Percentiles rank a stretch among this genome's conserved stretches.
These are phyloP conservation scores for Parnassius mnemosyne DNA, from an alignment of 2,888 invertebrate genomes.

Conservation along the genomic window DNA sequence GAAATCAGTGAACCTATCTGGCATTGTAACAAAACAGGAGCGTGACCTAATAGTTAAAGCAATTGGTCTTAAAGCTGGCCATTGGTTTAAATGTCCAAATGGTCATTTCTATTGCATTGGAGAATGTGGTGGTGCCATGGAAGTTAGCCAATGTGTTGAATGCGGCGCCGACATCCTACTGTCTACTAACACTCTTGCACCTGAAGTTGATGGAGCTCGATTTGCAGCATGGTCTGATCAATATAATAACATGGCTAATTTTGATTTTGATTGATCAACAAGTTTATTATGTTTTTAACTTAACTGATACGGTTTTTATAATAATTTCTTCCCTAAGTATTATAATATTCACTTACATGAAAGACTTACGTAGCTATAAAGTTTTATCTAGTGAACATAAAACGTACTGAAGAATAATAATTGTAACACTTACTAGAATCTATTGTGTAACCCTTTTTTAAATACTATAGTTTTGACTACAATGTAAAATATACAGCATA, in stretches of 20 bases:
- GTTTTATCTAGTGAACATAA: too few species aligned
- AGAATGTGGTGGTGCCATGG: conserved; percentile 84
- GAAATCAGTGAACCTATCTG: conserved; percentile 42
- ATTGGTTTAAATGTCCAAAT: conserved; percentile 87
- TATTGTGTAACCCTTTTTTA: too few species aligned
- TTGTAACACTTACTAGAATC: too few species aligned
- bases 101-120: conserved; percentile 84
- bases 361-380: too few species aligned
- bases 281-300: too few species aligned
- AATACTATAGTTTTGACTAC: too few species aligned
- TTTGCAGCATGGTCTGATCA: conserved; percentile 72
- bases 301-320: too few species aligned
- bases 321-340: too few species aligned
- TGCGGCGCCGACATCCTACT: conserved; percentile 76
- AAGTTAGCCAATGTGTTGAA: conserved; percentile 74
- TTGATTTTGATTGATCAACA: conserved; percentile 30
- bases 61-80: conserved; percentile 78
- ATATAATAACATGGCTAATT: conserved; percentile 63
- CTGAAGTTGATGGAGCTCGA: conserved; percentile 77
- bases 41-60: conserved; percentile 78
- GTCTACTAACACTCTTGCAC: conserved; percentile 64
- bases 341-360: too few species aligned
- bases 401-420: too few species aligned
- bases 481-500: too few species aligned
- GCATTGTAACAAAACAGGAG: conserved; percentile 56